phyloP scores from a whole-genome alignment of 1,140 invertebrate species.

The Plectus sambesii region DNA sequence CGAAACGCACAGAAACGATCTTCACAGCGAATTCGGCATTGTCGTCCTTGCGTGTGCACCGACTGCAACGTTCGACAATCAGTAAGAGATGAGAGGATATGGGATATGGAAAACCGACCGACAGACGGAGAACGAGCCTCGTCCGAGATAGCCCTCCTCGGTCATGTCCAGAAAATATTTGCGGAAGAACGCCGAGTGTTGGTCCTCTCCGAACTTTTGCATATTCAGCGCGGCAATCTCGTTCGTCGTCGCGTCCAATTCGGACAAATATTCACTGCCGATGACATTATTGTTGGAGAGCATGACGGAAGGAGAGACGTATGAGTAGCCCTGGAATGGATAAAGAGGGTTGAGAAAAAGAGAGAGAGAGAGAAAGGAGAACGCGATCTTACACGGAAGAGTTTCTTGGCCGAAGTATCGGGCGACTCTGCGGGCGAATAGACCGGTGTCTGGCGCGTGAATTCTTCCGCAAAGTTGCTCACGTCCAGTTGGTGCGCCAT shows the following conservation, averaged over 20 bases:
- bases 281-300: slow-evolving; percentile 68
- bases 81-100: slow-evolving; percentile 4
- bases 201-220: slow-evolving; percentile 70
- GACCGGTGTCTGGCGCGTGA: slow-evolving; percentile 73
- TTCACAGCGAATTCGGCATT: slow-evolving; percentile 73
- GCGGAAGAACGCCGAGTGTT: slow-evolving; percentile 71
- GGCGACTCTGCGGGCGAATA: slow-evolving; percentile 76
- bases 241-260: slow-evolving; percentile 3
- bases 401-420: slow-evolving; percentile 61
- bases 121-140: slow-evolving; percentile 78
- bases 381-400: slow-evolving; percentile 60
- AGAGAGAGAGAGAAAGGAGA: slow-evolving; percentile 6
- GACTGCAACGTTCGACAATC: slow-evolving; percentile 48
- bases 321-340: slow-evolving; percentile 69
- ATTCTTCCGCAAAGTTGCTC: slow-evolving; percentile 89
- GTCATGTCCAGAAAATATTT: slow-evolving; percentile 63
- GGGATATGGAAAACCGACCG: slow-evolving; percentile 37
- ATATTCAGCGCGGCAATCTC: slow-evolving; percentile 33
- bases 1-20: slow-evolving; percentile 65
- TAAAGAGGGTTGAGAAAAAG: slow-evolving; percentile 9
- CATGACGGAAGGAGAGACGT: slow-evolving; percentile 78
- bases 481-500: slow-evolving; percentile 70
- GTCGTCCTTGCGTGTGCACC: slow-evolving; percentile 63
- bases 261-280: slow-evolving; percentile 52
- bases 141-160: slow-evolving; percentile 60